phyloP scores from a whole-genome alignment of 1,140 invertebrate genomes.

The Brachionus manjavacas region DNA sequence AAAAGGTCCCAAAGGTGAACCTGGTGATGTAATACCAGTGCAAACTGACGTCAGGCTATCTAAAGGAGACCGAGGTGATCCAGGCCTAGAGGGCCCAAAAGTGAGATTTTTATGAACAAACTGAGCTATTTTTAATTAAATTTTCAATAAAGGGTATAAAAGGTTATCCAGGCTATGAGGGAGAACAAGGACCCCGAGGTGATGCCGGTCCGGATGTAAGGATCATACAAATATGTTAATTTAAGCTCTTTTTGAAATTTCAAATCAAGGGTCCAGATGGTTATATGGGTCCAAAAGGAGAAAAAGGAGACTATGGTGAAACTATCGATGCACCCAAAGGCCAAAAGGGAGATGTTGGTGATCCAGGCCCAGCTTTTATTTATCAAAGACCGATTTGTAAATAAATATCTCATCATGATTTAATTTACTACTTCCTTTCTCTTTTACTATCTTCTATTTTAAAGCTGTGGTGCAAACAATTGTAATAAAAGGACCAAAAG shows the following conservation, averaged over 20 bases:
- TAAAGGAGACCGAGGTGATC: conserved; percentile 9
- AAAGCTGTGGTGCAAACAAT: background rate
- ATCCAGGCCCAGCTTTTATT: background rate
- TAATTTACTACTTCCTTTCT: too few relatives aligned
- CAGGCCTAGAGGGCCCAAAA: background rate
- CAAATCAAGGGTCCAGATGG: background rate
- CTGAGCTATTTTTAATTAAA: background rate
- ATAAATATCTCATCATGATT: background rate
- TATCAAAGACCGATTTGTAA: conserved; percentile 4
- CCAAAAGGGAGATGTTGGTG: conserved; percentile 1
- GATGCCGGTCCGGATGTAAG: conserved; percentile 33
- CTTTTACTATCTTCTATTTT: background rate
- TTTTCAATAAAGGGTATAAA: background rate
- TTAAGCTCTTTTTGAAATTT: background rate
- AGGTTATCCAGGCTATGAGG: conserved; percentile 13
- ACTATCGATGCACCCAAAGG: background rate
- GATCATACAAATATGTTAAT: background rate
- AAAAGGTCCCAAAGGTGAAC: conserved; percentile 15
- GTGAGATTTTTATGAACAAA: background rate
- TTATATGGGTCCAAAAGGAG: background rate
- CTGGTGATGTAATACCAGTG: conserved; percentile 10
- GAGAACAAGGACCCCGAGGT: conserved; percentile 3
- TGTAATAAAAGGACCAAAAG: background rate
- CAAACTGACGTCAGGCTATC: background rate
- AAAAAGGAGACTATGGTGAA: conserved; percentile 39